A percentile compares a stretch with the other conserved stretches of the same genome.
Evolutionary conservation across 1,140 invertebrate species (phyloP).

Genomic region (Aphaenogaster floridana): DNA sequence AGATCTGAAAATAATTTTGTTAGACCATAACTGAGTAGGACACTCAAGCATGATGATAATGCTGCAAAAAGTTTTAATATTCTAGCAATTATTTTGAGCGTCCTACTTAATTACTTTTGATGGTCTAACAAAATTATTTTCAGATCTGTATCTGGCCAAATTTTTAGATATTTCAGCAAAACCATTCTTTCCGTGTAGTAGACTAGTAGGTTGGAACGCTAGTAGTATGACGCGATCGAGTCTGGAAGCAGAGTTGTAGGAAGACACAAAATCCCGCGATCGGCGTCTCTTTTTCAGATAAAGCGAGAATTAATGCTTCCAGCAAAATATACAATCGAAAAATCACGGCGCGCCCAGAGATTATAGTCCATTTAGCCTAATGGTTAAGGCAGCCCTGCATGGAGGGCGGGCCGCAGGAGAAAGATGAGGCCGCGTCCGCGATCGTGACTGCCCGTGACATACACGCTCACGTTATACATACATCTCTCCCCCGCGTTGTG

Average conservation of each 20-base stretch:
- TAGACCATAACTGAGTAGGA: too few relatives aligned
- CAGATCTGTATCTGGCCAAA: too few relatives aligned
- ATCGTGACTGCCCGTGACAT: slow-evolving; percentile 79
- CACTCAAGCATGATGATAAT: too few relatives aligned
- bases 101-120: too few relatives aligned
- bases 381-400: slow-evolving; percentile 61
- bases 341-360: slow-evolving; percentile 57
- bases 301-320: slow-evolving; percentile 3
- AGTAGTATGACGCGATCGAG: background rate
- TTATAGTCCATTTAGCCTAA: slow-evolving; percentile 59
- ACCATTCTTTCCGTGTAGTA: too few relatives aligned
- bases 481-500: slow-evolving; percentile 55
- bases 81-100: too few relatives aligned
- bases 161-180: too few relatives aligned
- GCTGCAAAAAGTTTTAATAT: too few relatives aligned
- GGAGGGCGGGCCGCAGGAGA: slow-evolving; percentile 56
- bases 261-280: background rate
- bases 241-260: too few relatives aligned
- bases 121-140: too few relatives aligned
- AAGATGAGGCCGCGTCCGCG: slow-evolving; percentile 74
- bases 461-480: slow-evolving; percentile 77
- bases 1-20: too few relatives aligned
- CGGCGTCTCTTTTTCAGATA: background rate
- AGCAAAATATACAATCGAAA: slow-evolving; percentile 43
- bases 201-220: too few relatives aligned